Base-by-base conservation (phyloP, 2,888 invertebrate genomes). In the Drosophila longiperda region DNA sequence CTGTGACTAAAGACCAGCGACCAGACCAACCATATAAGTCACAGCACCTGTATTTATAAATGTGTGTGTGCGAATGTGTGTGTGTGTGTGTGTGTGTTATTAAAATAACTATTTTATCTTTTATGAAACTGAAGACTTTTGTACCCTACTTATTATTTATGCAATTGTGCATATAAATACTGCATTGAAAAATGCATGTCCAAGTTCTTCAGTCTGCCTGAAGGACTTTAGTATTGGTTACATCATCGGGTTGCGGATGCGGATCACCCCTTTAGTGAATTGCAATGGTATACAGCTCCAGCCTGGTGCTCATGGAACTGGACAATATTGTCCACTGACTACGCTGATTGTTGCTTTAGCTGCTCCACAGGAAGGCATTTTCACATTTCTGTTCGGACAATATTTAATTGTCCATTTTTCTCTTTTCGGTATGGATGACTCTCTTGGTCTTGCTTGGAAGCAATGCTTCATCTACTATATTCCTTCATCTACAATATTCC, bases 1-100 rank as follows among this genome's bases (percentile, higher is more conserved):
- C 52, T 45, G 29, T 36, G 33, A 50, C 55, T 45, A 23, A 62
- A 60, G 62, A 54, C 63, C 60, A 58, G 42, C 26, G 48, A 58
- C 52, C 26, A 45, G 9, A 23, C 23, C 23, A 32, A 59, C 42
- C 40, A 55, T 48, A 72, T 23, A 42, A 66, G 61, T 66, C 53
- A 59, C 54, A 67, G 59, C 54, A 69, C 52, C 64, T 61, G 50
- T 50, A 20, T 50, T 6, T 23, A 38, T 57, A 29, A n/a, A 26
- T 63, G 42, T 54, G 48, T 54, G 17, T 29, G 42, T 54, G 48
- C 38, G 29, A 1, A n/a, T n/a, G 29, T 29, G 12, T 29, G 38
- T 33, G 45, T 53, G 38, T 50, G 42, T 67, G 38, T 55, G 33
- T 58, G 20, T 54, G 6, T 55, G 55, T n/a, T 29, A n/a, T n/a